Evolutionary conservation across 1,140 invertebrate genomes (phyloP).

Genomic region (Euglossa dilemma): DNA sequence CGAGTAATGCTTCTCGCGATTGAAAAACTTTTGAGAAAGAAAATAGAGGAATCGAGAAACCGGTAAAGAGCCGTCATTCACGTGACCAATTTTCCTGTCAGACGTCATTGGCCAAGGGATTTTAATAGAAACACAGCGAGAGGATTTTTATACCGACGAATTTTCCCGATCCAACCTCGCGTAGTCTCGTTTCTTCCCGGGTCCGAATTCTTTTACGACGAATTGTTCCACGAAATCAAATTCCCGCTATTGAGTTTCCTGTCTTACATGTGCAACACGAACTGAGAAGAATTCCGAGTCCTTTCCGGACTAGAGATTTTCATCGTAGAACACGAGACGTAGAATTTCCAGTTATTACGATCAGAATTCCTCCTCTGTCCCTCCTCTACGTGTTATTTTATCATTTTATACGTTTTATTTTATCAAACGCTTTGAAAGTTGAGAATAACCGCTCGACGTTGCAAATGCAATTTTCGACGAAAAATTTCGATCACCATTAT

Average conservation of each 20-base stretch:
- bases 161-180: not conserved
- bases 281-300: not conserved
- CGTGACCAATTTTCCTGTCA: not conserved
- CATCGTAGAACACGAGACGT: not conserved
- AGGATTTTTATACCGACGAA: not conserved
- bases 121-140: conserved; percentile 16
- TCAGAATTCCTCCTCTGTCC: not conserved
- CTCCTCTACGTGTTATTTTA: not conserved
- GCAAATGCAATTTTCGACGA: not conserved
- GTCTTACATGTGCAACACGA: not conserved
- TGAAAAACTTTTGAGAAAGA: not conserved
- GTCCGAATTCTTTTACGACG: not conserved
- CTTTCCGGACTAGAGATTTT: no score
- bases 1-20: not conserved
- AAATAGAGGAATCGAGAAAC: not conserved
- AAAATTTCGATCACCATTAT: not conserved
- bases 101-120: not conserved
- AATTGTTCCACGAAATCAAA: conserved; percentile 16
- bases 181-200: not conserved
- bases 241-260: not conserved
- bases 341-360: not conserved
- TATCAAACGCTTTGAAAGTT: not conserved
- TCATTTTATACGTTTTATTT: not conserved
- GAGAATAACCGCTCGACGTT: not conserved
- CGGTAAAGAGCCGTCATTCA: conserved; percentile 1